phyloP scores from a whole-genome alignment of 2,888 invertebrate species.

The Athripsodes cinereus region DNA sequence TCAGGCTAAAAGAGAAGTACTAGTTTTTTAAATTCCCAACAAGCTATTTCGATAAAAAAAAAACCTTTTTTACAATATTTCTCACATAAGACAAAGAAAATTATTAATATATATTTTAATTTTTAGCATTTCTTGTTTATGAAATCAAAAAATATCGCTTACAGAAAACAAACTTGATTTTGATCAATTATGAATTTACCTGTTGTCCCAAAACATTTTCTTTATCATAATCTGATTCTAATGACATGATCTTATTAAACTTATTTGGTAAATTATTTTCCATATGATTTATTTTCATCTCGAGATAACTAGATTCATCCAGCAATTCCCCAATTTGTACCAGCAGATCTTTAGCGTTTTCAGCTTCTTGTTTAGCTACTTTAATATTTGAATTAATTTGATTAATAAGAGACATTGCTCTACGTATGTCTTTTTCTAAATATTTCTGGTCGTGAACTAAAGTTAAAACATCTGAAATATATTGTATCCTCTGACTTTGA shows the following conservation, averaged over 20 bases:
- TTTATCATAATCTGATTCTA: conserved; percentile 15
- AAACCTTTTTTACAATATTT: too few species aligned
- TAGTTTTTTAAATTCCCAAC: too few species aligned
- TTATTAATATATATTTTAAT: too few species aligned
- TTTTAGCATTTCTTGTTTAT: too few species aligned
- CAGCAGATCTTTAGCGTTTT: conserved; percentile 8
- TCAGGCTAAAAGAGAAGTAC: neutral
- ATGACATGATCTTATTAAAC: conserved; percentile 17
- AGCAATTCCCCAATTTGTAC: conserved; percentile 8
- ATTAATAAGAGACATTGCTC: conserved; percentile 10
- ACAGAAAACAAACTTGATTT: too few species aligned
- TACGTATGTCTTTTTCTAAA: conserved; percentile 12
- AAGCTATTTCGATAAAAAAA: too few species aligned
- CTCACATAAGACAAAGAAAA: too few species aligned
- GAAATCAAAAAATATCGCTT: too few species aligned
- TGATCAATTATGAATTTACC: too few species aligned
- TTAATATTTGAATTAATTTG: conserved; percentile 16
- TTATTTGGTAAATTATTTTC: conserved; percentile 21
- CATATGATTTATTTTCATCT: conserved; percentile 13
- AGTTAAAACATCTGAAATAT: conserved; percentile 13
- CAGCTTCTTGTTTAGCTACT: conserved; percentile 7
- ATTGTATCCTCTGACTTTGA: conserved; percentile 16
- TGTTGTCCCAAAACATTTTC: conserved; percentile 11
- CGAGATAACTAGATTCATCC: conserved; percentile 7
- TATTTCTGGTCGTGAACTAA: conserved; percentile 22